Evolutionary conservation across 2,113 vertebrate species (phyloP), one percentile per base, ranked within the genome.

Genomic region (Struthidea cinerea): DNA sequence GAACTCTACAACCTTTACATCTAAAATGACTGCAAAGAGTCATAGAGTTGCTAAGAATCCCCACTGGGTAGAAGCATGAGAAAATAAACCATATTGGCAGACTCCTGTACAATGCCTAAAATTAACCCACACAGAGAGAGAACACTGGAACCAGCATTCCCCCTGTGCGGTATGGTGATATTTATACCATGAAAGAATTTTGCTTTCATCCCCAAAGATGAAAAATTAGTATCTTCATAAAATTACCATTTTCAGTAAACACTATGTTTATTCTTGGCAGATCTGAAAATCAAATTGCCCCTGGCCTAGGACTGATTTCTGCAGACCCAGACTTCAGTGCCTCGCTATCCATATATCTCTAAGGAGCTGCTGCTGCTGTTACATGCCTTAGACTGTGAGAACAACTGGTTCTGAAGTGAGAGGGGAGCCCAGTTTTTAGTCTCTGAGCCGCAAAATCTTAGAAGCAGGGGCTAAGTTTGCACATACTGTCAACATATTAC

Each of bases 341-440:
- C 35, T 70, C 0, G 0, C 4, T 57, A 24, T 41, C 47, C 47
- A 44, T 23, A 19, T 14, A 7, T 24, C 13, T 49, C 59, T 33
- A 55, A 85, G 59, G 33, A 81, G 21, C n/a, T 60, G 55, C 70
- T 74, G 39, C 78, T 90, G 79, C 35, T 74, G 20, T 52, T 55
- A 46, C 33, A 42, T 17, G 30, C 37, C 1, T 3, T 24, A 69
- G 55, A 64, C 35, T 22, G 6, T 26, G 13, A 81, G 49, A 87
- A 68, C 11, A 60, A 42, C 35, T 39, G 22, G 11, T 53, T 59
- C n/a, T 35, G 13, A 84, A 76, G 26, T 35, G 35, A 84, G 28
- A 76, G 10, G 7, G 15, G 4, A 65, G 10, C 16, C 11, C 1
- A 3, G 21, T 16, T 70, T 65, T 35, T 32, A 37, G n/a, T 24